phyloP scores from a whole-genome alignment of 2,113 vertebrate genomes.

The Tragelaphus strepsiceros region DNA sequence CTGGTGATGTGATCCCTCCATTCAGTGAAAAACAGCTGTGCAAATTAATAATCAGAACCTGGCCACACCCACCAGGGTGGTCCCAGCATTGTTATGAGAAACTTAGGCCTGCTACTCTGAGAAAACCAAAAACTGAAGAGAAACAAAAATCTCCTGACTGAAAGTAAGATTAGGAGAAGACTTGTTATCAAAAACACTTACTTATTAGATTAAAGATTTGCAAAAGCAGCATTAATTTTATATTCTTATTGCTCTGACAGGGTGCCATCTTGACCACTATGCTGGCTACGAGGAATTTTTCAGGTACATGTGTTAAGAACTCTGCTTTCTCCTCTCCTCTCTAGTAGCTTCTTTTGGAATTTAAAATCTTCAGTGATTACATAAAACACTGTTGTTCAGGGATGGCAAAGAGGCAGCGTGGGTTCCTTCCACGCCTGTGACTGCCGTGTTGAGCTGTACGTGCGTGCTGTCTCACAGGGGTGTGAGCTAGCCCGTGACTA shows the following conservation, averaged over 20 bases:
- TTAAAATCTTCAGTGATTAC: not conserved
- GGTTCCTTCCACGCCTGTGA: not conserved
- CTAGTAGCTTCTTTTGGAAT: not conserved
- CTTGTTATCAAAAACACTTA: not conserved
- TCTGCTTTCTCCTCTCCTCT: not conserved
- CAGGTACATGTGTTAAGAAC: conserved; percentile 85
- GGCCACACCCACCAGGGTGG: not conserved
- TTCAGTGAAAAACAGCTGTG: not conserved
- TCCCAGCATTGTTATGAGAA: not conserved
- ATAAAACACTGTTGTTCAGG: not conserved
- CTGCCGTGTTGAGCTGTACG: not conserved
- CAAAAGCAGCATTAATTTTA: conserved; percentile 48
- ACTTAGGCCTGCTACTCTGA: not conserved
- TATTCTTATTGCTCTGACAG: conserved; percentile 77
- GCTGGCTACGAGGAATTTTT: conserved; percentile 98
- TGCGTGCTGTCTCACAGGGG: not conserved
- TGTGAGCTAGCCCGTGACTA: rapidly evolving
- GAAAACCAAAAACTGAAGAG: not conserved
- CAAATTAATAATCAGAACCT: not conserved
- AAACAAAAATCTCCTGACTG: not conserved
- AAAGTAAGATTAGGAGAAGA: not conserved
- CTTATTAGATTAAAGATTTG: not conserved
- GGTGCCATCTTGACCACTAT: conserved; percentile 99
- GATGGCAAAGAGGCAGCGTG: not conserved
- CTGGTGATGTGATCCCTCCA: not conserved